phyloP scores from a whole-genome alignment of 2,888 invertebrate species.

The Coleophora deauratella region DNA sequence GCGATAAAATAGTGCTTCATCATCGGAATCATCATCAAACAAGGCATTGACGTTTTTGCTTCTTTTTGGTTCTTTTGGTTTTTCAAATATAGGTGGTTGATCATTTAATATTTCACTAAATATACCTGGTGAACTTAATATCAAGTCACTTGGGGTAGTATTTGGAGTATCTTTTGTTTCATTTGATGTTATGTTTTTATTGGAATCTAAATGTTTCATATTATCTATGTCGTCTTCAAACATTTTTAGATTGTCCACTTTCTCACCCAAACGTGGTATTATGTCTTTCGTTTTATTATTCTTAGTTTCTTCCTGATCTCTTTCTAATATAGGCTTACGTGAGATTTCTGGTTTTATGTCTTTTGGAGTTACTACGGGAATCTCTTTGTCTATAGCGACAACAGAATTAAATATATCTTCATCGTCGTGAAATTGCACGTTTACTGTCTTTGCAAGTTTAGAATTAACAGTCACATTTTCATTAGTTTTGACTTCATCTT shows the following conservation, averaged over 20 bases:
- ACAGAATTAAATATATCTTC: slow-evolving; percentile 17
- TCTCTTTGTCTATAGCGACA: too few species aligned
- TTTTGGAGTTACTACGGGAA: too few species aligned
- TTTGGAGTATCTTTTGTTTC: background rate
- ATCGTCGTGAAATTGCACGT: slow-evolving; percentile 2
- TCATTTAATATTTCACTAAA: slow-evolving; percentile 40
- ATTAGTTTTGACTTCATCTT: too few species aligned
- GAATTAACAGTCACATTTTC: too few species aligned
- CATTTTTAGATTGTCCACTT: background rate
- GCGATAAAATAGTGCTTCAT: slow-evolving; percentile 58
- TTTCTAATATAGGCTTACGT: too few species aligned
- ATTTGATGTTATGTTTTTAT: slow-evolving; percentile 3
- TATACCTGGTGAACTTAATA: slow-evolving; percentile 14
- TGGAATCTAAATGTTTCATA: slow-evolving; percentile 1
- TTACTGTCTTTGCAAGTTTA: too few species aligned
- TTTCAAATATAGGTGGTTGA: slow-evolving; percentile 56
- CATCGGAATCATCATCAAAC: slow-evolving; percentile 65
- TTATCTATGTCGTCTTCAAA: slow-evolving; percentile 1
- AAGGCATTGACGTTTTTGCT: slow-evolving; percentile 60
- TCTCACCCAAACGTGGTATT: too few species aligned
- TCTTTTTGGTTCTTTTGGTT: slow-evolving; percentile 51
- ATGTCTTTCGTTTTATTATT: too few species aligned
- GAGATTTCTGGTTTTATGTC: too few species aligned
- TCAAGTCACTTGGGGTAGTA: background rate
- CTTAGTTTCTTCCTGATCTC: too few species aligned